phyloP scores from a whole-genome alignment of 2,797 vertebrate species.

The Sebastes aleutianus region DNA sequence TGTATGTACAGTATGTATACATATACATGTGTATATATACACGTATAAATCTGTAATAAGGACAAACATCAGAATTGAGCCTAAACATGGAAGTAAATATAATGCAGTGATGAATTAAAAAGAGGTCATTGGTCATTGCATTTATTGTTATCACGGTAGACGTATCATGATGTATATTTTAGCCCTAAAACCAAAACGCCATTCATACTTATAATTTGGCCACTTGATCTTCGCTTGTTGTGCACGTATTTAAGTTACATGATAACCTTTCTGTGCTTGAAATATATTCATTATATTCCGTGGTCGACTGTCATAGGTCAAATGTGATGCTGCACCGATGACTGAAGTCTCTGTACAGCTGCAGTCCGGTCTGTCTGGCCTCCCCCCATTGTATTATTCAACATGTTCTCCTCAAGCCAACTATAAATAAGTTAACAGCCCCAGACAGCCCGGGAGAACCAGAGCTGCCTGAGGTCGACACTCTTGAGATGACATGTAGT shows the following conservation, averaged over 20 bases:
- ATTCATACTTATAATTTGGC: background rate
- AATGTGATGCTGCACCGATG: conserved; percentile 14
- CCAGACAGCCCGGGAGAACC: conserved; percentile 62
- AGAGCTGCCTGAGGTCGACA: conserved; percentile 59
- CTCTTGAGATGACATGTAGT: conserved; percentile 58
- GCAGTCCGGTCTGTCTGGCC: conserved; percentile 60
- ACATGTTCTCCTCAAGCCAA: conserved; percentile 67
- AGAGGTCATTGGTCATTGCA: background rate
- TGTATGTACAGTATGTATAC: background rate
- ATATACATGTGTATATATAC: too few relatives aligned
- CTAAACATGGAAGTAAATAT: background rate
- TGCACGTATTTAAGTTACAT: background rate
- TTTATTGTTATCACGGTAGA: background rate
- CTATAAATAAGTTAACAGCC: conserved; percentile 77
- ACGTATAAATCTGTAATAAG: background rate
- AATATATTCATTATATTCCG: background rate
- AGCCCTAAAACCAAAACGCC: background rate
- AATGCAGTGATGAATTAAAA: background rate
- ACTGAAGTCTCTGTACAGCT: conserved; percentile 37
- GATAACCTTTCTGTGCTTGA: background rate
- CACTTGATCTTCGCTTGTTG: background rate
- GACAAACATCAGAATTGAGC: background rate
- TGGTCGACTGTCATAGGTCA: background rate
- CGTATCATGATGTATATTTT: background rate
- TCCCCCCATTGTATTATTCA: conserved; percentile 75